Percentiles rank a stretch among this genome's conserved stretches.
These are phyloP conservation scores for Chloroceryle aenea DNA, from an alignment of 2,113 vertebrate genomes.

Conservation along the genomic window DNA sequence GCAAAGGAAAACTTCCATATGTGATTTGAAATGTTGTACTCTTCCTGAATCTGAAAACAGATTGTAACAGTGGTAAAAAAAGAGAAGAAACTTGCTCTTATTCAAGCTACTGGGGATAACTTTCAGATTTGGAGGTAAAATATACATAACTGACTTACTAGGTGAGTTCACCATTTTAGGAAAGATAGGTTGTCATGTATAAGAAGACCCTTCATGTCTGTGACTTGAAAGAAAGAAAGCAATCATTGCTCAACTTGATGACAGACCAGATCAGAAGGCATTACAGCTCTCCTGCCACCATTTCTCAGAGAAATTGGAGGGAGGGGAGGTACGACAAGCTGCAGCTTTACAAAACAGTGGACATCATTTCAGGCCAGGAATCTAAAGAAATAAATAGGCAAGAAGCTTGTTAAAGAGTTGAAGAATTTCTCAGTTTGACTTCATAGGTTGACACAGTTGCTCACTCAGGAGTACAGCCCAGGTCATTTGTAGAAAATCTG, in stretches of 20 bases:
- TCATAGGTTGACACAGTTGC: background rate
- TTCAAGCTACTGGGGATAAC: background rate
- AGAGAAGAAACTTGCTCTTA: background rate
- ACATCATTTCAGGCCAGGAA: background rate
- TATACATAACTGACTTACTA: background rate
- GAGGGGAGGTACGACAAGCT: background rate
- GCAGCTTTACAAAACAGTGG: background rate
- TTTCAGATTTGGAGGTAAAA: background rate
- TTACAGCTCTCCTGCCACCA: background rate
- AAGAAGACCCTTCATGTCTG: background rate
- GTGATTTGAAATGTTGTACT: background rate
- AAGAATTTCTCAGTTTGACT: background rate
- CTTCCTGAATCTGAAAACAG: background rate
- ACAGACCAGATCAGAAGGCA: background rate
- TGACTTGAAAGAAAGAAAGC: background rate
- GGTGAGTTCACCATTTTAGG: background rate
- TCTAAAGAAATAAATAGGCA: background rate
- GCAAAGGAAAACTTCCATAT: background rate
- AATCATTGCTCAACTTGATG: rapidly evolving
- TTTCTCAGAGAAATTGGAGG: background rate
- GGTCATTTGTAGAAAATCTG: background rate
- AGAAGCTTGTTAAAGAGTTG: background rate
- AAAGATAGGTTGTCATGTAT: background rate
- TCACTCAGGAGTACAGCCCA: background rate
- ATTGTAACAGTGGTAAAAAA: background rate